A percentile compares a stretch with the other conserved stretches of the same genome.
phyloP scores from a whole-genome alignment of 2,113 vertebrate species.

The Ageneiosus marmoratus region DNA sequence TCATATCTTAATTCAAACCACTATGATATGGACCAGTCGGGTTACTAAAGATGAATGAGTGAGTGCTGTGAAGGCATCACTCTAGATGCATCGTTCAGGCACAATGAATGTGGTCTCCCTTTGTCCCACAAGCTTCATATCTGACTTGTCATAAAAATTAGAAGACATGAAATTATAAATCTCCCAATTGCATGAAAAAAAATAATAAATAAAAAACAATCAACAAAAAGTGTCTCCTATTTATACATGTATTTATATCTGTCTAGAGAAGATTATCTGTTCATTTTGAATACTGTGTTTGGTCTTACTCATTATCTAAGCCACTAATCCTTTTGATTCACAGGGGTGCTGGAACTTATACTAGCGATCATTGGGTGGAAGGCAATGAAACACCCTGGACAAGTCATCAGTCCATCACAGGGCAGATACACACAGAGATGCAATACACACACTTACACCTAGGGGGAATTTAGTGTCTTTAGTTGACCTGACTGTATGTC shows the following conservation, averaged over 20 bases:
- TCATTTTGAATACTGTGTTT: neutral
- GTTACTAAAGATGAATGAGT: neutral
- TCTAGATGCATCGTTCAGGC: neutral
- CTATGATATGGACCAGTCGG: neutral
- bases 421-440: too few relatives aligned
- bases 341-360: too few relatives aligned
- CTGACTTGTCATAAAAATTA: neutral
- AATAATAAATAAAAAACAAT: neutral
- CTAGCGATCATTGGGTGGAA: too few relatives aligned
- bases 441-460: too few relatives aligned
- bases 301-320: too few relatives aligned
- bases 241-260: neutral
- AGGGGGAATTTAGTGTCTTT: too few relatives aligned
- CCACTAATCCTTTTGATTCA: too few relatives aligned
- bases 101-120: neutral
- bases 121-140: neutral
- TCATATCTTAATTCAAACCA: neutral
- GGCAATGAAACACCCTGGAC: too few relatives aligned
- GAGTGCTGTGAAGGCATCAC: neutral
- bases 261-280: neutral
- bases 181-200: neutral
- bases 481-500: too few relatives aligned
- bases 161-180: neutral
- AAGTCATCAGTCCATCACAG: too few relatives aligned
- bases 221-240: neutral